These are phyloP conservation scores for Steinernema scapterisci DNA, from an alignment of 2,888 invertebrate species.

Conservation along the genomic window DNA sequence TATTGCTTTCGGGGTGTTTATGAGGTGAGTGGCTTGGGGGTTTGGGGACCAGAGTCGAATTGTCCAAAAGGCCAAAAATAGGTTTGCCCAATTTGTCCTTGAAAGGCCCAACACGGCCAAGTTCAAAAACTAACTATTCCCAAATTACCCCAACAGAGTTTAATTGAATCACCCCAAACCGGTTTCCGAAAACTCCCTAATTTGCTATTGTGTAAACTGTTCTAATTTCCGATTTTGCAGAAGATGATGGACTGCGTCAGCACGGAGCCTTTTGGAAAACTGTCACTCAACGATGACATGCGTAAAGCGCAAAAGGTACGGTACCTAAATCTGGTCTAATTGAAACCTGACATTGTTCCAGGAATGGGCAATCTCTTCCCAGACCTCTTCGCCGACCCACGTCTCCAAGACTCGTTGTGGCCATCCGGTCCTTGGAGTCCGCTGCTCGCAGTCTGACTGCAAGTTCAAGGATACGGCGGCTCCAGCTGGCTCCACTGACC, in stretches of 20 bases:
- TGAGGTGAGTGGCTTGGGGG: not conserved
- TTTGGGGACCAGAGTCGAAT: not conserved
- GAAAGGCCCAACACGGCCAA: not conserved
- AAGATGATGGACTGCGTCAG: slow-evolving; percentile 22
- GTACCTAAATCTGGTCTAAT: not conserved
- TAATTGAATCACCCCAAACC: not conserved
- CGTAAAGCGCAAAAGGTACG: slow-evolving; percentile 2
- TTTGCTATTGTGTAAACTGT: not conserved
- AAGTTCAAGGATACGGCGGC: not conserved
- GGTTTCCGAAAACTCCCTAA: not conserved
- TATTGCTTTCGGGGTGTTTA: slow-evolving; percentile 10
- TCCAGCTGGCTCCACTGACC: not conserved
- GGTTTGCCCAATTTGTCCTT: not conserved
- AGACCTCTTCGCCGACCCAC: not conserved
- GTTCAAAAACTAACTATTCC: not conserved
- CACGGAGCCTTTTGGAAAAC: not conserved
- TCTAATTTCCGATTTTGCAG: slow-evolving; percentile 3
- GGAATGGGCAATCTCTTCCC: slow-evolving; percentile 14
- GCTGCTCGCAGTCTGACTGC: slow-evolving; percentile 10
- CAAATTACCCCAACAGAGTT: not conserved
- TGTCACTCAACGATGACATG: slow-evolving; percentile 25
- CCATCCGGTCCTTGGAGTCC: not conserved
- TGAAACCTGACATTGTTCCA: not conserved
- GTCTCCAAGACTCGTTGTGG: not conserved
- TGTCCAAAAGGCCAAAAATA: not conserved